Evolutionary conservation across 2,888 invertebrate genomes (phyloP).

Genomic region (Didymodactylos carnosus): DNA sequence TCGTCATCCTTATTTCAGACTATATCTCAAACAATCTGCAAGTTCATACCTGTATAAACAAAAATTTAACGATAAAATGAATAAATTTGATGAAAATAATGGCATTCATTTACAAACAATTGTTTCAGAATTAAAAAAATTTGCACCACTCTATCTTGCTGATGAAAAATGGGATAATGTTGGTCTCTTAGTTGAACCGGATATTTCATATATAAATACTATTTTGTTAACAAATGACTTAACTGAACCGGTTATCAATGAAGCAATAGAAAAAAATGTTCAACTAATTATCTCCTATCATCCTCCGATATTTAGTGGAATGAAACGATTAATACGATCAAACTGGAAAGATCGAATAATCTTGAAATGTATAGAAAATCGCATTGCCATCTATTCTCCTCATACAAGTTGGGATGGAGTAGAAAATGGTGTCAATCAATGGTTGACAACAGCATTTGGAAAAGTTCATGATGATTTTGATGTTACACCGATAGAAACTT

Average conservation of each 20-base stretch:
- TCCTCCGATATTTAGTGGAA: constrained; percentile 70
- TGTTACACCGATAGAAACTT: background rate
- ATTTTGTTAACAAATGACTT: constrained; percentile 74
- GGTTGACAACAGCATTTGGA: constrained; percentile 57
- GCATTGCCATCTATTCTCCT: constrained; percentile 72
- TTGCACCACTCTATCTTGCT: constrained; percentile 4
- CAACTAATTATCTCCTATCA: constrained; percentile 69
- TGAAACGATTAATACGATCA: constrained; percentile 51
- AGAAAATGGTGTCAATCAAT: constrained; percentile 68
- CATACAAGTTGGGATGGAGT: constrained; percentile 74
- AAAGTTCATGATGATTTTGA: constrained; percentile 16
- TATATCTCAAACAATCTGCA: too few relatives aligned
- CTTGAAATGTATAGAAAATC: constrained; percentile 55
- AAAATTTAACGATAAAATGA: too few relatives aligned
- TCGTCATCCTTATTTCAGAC: too few relatives aligned
- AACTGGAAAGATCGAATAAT: constrained; percentile 58
- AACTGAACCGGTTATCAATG: constrained; percentile 58
- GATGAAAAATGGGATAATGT: constrained; percentile 64
- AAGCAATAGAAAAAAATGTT: constrained; percentile 48
- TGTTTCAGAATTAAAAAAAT: background rate
- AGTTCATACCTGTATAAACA: too few relatives aligned
- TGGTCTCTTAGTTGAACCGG: constrained; percentile 65
- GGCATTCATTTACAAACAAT: constrained; percentile 1
- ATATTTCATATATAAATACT: constrained; percentile 37
- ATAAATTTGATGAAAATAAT: too few relatives aligned